These are phyloP conservation scores for Meandrina meandrites DNA, from an alignment of 92 coral and sea anemone genomes.

Conservation along the genomic window DNA sequence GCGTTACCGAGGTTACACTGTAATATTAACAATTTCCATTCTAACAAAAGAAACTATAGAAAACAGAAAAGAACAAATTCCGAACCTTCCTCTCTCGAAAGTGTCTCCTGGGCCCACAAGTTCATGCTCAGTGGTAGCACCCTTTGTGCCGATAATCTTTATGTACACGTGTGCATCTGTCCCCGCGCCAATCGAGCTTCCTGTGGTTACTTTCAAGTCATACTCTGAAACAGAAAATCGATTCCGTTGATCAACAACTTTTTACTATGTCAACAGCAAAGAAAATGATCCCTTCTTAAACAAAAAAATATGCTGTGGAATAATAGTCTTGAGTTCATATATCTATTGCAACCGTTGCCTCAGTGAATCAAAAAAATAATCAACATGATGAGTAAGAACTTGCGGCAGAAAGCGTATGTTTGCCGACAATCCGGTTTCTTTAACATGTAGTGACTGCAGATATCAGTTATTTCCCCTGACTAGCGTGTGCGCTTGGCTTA, in stretches of 20 bases:
- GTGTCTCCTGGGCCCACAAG: constrained; percentile 37
- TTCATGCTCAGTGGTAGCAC: constrained; percentile 58
- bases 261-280: background rate
- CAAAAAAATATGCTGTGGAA: too few relatives aligned
- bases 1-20: background rate
- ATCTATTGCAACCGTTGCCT: too few relatives aligned
- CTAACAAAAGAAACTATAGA: background rate
- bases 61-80: background rate
- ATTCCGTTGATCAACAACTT: background rate
- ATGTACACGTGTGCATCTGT: constrained; percentile 75
- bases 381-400: too few relatives aligned
- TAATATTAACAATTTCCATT: too few relatives aligned
- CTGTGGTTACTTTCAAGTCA: constrained; percentile 60
- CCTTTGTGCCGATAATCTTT: constrained; percentile 62
- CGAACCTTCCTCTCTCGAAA: constrained; percentile 58
- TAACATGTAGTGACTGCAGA: too few relatives aligned
- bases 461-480: too few relatives aligned
- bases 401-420: too few relatives aligned
- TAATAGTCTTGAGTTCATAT: too few relatives aligned
- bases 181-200: constrained; percentile 64
- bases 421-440: too few relatives aligned
- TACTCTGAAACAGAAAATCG: constrained; percentile 29
- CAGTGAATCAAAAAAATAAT: too few relatives aligned
- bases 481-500: too few relatives aligned
- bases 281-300: background rate